Base-by-base conservation (phyloP, 2,797 vertebrate species). In the Gymnodraco acuticeps region DNA sequence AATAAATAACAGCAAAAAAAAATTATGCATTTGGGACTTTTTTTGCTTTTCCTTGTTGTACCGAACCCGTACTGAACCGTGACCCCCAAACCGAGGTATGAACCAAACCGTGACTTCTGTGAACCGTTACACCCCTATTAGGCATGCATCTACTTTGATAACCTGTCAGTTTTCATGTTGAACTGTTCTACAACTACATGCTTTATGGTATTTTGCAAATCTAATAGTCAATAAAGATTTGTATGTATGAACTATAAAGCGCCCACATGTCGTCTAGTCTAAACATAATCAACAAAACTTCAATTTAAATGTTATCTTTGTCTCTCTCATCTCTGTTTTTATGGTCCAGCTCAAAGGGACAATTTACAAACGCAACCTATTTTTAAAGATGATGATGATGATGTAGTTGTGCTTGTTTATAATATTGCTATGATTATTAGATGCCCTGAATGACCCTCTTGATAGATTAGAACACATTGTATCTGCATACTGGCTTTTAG, bases 401-500 rank as follows among this genome's bases (percentile, higher is more conserved):
- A 31, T 17, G 17, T 27, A 66, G 15, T 59, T 59, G 38, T 10
- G 15, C 43, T 20, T 62, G 43, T 59, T 55, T 5, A 38, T 54
- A 5, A 20, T 16, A 17, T 10, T 16, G 17, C 17, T 5, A 19
- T 11, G 33, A 51, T 64, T 50, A 45, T 20, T 17, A 56, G 19
- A 31, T 19, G 38, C 17, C n/a, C 5, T 52, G 23, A 52, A 0
- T 70, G 48, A 71, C 42, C 47, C 33, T 69, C 16, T 51, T 48
- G 42, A 69, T 20, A 11, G 14, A 53, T 20, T 58, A 73, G 33
- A 69, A 54, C 47, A 71, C 64, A 13, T 17, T 59, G 31, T 61
- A 38, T 78, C 75, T 45, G 33, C 64, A 56, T 80, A 50, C 27
- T 75, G n/a, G 16, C 55, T 66, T 64, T 47, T 27, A 82, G 41